phyloP scores from a whole-genome alignment of 2,797 vertebrate genomes.

The Malacoraja senta region DNA sequence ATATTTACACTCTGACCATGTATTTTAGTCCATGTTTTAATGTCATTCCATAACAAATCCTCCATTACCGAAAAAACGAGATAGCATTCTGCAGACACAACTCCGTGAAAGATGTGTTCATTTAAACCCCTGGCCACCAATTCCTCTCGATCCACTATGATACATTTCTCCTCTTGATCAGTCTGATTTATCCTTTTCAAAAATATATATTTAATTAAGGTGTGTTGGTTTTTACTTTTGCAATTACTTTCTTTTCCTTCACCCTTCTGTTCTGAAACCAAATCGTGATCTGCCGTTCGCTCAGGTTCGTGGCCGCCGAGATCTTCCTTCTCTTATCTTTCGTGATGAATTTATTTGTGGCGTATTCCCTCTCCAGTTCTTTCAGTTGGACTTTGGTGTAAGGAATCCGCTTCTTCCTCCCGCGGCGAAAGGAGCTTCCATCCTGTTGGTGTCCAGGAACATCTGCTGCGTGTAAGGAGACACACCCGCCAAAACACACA shows the following conservation, averaged over 20 bases:
- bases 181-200: neutral
- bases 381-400: constrained; percentile 72
- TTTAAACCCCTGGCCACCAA: neutral
- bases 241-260: constrained; percentile 72
- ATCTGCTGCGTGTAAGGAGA: constrained; percentile 52
- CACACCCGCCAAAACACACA: constrained; percentile 19
- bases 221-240: constrained; percentile 64
- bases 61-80: constrained; percentile 13
- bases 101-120: neutral
- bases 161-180: neutral
- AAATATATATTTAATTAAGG: constrained; percentile 46
- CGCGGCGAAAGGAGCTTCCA: constrained; percentile 64
- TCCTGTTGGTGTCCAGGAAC: constrained; percentile 70
- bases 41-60: constrained; percentile 1
- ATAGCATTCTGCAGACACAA: constrained; percentile 8
- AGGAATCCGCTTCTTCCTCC: constrained; percentile 70
- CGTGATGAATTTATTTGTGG: constrained; percentile 72
- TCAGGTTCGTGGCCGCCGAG: constrained; percentile 65
- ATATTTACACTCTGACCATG: constrained; percentile 48
- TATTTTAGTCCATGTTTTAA: constrained; percentile 39
- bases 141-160: neutral
- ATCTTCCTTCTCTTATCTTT: constrained; percentile 76
- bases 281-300: constrained; percentile 72
- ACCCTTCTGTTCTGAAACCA: constrained; percentile 75
- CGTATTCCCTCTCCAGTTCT: constrained; percentile 71